A percentile compares a stretch with the other conserved stretches of the same genome.
Evolutionary conservation across 2,888 invertebrate genomes (phyloP).

Genomic region (Limnephilus auricula): DNA sequence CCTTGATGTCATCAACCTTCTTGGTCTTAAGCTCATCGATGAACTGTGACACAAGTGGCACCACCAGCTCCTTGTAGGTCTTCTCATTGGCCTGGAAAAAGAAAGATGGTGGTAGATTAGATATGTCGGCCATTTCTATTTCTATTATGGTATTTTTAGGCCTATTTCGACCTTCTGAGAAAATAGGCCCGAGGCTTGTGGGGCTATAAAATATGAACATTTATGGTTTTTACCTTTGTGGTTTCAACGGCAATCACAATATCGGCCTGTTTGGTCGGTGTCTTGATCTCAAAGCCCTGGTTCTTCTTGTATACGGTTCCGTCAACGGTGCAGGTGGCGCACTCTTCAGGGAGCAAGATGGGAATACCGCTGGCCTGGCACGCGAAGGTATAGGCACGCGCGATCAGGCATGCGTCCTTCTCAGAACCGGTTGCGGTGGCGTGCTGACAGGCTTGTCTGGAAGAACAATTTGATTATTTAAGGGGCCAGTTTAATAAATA

Average conservation of each 20-base stretch:
- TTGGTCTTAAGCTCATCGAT: slow-evolving; percentile 80
- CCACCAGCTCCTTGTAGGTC: slow-evolving; percentile 80
- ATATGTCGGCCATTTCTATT: not conserved
- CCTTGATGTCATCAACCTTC: slow-evolving; percentile 74
- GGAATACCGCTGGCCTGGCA: slow-evolving; percentile 80
- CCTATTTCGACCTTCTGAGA: too few species aligned
- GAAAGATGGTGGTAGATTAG: not conserved
- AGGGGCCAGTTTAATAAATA: not conserved
- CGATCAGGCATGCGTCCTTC: slow-evolving; percentile 82
- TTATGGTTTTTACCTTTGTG: slow-evolving; percentile 70
- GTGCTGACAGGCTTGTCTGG: slow-evolving; percentile 82
- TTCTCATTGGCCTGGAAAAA: slow-evolving; percentile 78
- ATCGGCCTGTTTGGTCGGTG: slow-evolving; percentile 87
- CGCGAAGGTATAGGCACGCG: slow-evolving; percentile 81
- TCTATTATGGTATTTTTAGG: not conserved
- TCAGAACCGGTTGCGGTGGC: slow-evolving; percentile 77
- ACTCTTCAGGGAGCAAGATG: slow-evolving; percentile 81
- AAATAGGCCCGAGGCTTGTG: too few species aligned
- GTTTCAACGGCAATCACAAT: slow-evolving; percentile 87
- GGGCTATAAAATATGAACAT: too few species aligned
- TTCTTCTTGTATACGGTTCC: slow-evolving; percentile 75
- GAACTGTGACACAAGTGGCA: slow-evolving; percentile 79
- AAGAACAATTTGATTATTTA: not conserved
- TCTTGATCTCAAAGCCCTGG: slow-evolving; percentile 81
- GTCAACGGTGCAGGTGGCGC: slow-evolving; percentile 78